phyloP scores from a whole-genome alignment of 2,888 invertebrate species.

The Ptychoptera contaminata region DNA sequence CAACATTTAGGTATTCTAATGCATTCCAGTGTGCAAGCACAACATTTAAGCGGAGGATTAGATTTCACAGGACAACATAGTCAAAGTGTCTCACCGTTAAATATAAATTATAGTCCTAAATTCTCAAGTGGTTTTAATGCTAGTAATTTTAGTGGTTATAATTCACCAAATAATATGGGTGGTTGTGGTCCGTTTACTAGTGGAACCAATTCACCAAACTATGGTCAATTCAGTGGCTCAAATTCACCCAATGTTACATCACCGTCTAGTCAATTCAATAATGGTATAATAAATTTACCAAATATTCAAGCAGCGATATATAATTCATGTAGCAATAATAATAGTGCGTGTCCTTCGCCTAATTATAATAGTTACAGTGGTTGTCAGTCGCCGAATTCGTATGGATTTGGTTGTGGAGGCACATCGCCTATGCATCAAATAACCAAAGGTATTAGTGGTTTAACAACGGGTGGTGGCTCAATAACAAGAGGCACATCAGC shows the following conservation, averaged over 20 bases:
- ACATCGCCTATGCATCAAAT: conserved; percentile 49
- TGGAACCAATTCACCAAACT: conserved; percentile 14
- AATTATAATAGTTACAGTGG: conserved; percentile 27
- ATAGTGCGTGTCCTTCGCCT: conserved; percentile 35
- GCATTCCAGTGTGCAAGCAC: background rate
- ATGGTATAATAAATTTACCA: conserved; percentile 1
- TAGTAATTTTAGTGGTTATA: conserved; percentile 6
- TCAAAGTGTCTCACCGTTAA: conserved; percentile 27
- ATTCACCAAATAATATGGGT: background rate
- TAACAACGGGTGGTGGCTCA: conserved; percentile 56
- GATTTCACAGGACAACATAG: conserved; percentile 34
- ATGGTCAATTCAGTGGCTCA: conserved; percentile 10
- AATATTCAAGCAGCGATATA: background rate
- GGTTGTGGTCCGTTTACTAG: conserved; percentile 5
- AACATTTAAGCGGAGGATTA: background rate
- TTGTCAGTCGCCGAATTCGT: conserved; percentile 27
- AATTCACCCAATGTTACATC: conserved; percentile 8
- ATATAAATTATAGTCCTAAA: conserved; percentile 7
- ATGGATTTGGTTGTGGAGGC: conserved; percentile 19
- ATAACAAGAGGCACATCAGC: conserved; percentile 58
- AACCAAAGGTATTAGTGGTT: conserved; percentile 51
- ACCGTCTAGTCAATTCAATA: conserved; percentile 1
- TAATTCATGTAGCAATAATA: conserved; percentile 14
- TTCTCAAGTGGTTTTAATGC: conserved; percentile 3
- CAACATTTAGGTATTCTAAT: conserved; percentile 31